Percentiles rank a stretch among this genome's conserved stretches.
These are phyloP conservation scores for Celastrina argiolus DNA, from an alignment of 2,888 invertebrate genomes.

Conservation along the genomic window DNA sequence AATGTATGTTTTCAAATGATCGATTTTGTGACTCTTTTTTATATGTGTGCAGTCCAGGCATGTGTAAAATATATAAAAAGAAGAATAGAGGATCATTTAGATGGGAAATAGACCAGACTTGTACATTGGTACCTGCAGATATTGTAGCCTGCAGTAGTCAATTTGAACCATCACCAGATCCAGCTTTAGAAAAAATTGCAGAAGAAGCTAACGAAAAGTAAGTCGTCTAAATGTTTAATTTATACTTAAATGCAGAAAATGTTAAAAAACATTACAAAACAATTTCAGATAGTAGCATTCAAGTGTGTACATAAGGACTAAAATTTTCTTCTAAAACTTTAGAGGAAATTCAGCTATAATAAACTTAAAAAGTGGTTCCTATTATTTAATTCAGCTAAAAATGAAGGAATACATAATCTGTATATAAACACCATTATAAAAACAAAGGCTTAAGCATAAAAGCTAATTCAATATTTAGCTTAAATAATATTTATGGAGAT, in stretches of 20 bases:
- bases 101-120: constrained; percentile 85
- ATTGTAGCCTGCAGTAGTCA: constrained; percentile 82
- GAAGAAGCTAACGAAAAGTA: constrained; percentile 82
- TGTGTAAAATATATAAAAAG: constrained; percentile 73
- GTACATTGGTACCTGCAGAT: constrained; percentile 81
- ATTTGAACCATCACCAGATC: constrained; percentile 79
- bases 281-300: too few relatives aligned
- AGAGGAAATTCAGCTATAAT: too few relatives aligned
- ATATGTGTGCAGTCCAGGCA: constrained; percentile 57
- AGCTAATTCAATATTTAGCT: too few relatives aligned
- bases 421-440: too few relatives aligned
- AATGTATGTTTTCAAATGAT: background rate
- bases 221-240: constrained; percentile 25
- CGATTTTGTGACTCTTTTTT: background rate
- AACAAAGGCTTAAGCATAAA: too few relatives aligned
- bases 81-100: constrained; percentile 55
- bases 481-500: too few relatives aligned
- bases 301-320: too few relatives aligned
- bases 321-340: too few relatives aligned
- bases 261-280: too few relatives aligned
- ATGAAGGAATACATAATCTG: too few relatives aligned
- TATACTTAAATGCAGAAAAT: background rate
- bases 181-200: constrained; percentile 79
- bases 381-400: too few relatives aligned
- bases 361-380: too few relatives aligned